Evolutionary conservation across 1,140 invertebrate genomes (phyloP).

Genomic region (Schmidtea mediterranea): DNA sequence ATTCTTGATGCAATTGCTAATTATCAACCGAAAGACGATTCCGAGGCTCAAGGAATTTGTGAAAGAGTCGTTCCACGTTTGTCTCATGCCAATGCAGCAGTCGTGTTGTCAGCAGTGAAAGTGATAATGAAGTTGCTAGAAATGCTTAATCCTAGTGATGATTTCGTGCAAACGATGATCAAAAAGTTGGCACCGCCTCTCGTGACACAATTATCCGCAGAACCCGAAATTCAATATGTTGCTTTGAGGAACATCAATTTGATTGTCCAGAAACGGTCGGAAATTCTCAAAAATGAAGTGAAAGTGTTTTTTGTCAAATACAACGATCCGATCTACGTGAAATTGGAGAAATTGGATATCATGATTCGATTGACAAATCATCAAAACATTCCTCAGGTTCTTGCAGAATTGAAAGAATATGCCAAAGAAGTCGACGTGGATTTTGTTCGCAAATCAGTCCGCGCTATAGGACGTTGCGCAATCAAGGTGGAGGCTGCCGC

Average conservation of each 20-base stretch:
- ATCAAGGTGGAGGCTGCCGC: conserved; percentile 98
- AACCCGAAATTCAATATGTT: conserved; percentile 95
- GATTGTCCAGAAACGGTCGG: conserved; percentile 90
- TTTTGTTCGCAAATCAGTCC: conserved; percentile 71
- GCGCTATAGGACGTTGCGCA: conserved; percentile 90
- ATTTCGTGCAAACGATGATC: conserved; percentile 69
- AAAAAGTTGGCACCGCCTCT: conserved; percentile 95
- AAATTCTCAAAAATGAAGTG: conserved; percentile 99
- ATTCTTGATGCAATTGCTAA: conserved; percentile 89
- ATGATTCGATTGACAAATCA: conserved; percentile 96
- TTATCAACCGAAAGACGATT: conserved; percentile 80
- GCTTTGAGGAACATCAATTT: conserved; percentile 91
- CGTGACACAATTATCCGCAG: conserved; percentile 80
- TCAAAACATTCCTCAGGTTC: conserved; percentile 85
- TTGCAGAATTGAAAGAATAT: conserved; percentile 90
- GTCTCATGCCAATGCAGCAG: conserved; percentile 94
- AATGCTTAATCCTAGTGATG: conserved; percentile 64
- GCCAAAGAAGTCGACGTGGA: conserved; percentile 99
- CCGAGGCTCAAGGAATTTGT: conserved; percentile 91
- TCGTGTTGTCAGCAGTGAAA: conserved; percentile 94
- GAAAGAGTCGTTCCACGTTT: conserved; percentile 85
- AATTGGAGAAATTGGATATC: conserved; percentile 92
- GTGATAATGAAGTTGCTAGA: conserved; percentile 83
- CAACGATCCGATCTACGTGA: conserved; percentile 98
- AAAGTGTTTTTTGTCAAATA: conserved; percentile 99